A percentile compares a stretch with the other conserved stretches of the same genome.
These are phyloP conservation scores for Acanthosoma haemorrhoidale DNA, from an alignment of 2,888 invertebrate genomes.

Conservation along the genomic window DNA sequence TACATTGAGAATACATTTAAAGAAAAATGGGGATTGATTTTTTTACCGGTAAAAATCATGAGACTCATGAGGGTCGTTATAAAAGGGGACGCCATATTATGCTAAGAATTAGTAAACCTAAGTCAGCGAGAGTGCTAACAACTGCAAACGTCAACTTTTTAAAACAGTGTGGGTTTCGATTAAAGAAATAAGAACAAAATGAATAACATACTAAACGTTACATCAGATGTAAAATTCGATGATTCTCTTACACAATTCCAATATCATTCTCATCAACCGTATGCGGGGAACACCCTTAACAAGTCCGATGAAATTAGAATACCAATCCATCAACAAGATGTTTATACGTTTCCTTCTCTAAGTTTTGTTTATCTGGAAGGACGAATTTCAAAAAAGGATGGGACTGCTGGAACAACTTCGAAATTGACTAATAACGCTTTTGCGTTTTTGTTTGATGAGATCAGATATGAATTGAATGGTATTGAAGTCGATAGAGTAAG, in stretches of 20 bases:
- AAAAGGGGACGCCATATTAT: too few relatives aligned
- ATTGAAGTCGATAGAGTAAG: slow-evolving; percentile 28
- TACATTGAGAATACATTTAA: slow-evolving; percentile 23
- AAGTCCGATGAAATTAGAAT: slow-evolving; percentile 45
- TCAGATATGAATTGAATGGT: slow-evolving; percentile 29
- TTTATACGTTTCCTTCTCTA: slow-evolving; percentile 42
- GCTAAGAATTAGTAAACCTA: slow-evolving; percentile 3
- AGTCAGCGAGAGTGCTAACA: neutral
- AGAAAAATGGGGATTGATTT: too few relatives aligned
- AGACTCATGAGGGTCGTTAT: too few relatives aligned
- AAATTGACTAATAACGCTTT: slow-evolving; percentile 29
- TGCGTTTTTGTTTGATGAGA: slow-evolving; percentile 32
- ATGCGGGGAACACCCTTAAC: slow-evolving; percentile 40
- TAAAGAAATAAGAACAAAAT: neutral
- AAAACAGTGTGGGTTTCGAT: neutral
- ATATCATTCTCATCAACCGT: slow-evolving; percentile 42
- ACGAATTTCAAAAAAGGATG: slow-evolving; percentile 16
- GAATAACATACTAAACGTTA: slow-evolving; percentile 18
- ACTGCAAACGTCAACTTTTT: neutral
- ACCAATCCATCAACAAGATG: slow-evolving; percentile 43
- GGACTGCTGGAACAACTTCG: neutral
- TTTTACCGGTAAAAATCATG: too few relatives aligned
- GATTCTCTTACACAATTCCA: slow-evolving; percentile 15
- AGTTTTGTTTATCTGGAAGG: slow-evolving; percentile 40
- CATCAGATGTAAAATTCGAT: slow-evolving; percentile 24